A percentile compares a stretch with the other conserved stretches of the same genome.
These are phyloP conservation scores for Danaus melanippus DNA, from an alignment of 1,140 invertebrate genomes.

Conservation along the genomic window DNA sequence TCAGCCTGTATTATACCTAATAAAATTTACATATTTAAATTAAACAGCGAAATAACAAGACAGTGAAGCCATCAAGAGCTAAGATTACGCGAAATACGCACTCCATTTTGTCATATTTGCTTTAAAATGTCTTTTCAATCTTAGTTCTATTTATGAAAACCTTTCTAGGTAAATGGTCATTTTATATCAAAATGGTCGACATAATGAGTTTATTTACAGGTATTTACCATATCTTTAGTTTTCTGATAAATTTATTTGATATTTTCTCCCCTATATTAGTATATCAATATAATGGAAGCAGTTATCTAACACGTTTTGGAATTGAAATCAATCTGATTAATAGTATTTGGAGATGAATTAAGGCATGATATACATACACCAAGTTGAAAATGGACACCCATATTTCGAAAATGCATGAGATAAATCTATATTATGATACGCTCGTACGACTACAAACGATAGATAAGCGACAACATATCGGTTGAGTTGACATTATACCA, in stretches of 20 bases:
- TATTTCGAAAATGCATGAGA: background rate
- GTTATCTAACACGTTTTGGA: background rate
- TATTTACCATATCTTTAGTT: no score
- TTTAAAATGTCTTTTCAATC: constrained; percentile 10
- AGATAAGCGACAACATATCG: no score
- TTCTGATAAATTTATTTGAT: no score
- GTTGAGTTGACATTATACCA: no score
- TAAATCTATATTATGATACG: no score
- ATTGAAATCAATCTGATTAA: constrained; percentile 1
- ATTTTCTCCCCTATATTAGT: no score
- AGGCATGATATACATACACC: constrained; percentile 1
- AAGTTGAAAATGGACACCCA: constrained; percentile 4
- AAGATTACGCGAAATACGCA: constrained; percentile 42
- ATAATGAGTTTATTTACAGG: no score
- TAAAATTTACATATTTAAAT: constrained; percentile 72
- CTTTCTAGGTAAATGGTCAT: no score
- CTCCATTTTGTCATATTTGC: constrained; percentile 23
- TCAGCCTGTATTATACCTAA: constrained; percentile 67
- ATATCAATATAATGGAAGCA: constrained; percentile 3
- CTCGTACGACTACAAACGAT: no score
- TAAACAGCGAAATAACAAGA: constrained; percentile 68
- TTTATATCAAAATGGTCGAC: no score
- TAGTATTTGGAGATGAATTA: background rate
- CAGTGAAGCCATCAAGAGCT: constrained; percentile 46
- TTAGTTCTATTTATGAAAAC: constrained; percentile 5